These are phyloP conservation scores for Laticauda laticaudata DNA, from an alignment of 2,113 vertebrate species.

Conservation along the genomic window DNA sequence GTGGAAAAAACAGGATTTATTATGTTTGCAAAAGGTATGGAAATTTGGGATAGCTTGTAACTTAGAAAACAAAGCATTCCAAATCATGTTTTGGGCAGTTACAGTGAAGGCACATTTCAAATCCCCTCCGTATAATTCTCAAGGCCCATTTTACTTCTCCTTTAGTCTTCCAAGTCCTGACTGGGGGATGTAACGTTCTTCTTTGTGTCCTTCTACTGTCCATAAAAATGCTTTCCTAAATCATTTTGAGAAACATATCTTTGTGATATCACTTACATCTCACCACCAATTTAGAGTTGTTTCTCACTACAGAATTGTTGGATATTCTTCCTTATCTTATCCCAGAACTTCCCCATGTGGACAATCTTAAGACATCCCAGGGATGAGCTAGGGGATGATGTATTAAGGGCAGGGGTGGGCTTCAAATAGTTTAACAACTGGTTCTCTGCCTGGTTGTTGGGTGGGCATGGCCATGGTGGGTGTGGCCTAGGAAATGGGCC, in stretches of 20 bases:
- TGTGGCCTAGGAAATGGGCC: too few species aligned
- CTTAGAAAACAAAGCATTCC: background rate
- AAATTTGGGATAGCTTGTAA: background rate
- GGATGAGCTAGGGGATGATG: background rate
- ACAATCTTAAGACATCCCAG: background rate
- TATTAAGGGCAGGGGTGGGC: background rate
- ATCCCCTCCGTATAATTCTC: too few species aligned
- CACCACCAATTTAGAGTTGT: background rate
- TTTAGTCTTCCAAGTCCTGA: background rate
- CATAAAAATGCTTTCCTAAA: background rate
- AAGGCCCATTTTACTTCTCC: background rate
- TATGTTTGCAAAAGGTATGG: background rate
- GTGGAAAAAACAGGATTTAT: background rate
- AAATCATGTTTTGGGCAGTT: background rate
- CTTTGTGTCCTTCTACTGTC: background rate
- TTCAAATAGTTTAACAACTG: too few species aligned
- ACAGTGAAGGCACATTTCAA: too few species aligned
- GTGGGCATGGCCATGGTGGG: too few species aligned
- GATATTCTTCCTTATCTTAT: background rate
- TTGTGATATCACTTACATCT: background rate
- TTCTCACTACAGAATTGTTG: background rate
- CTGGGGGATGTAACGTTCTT: background rate
- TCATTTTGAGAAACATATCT: background rate
- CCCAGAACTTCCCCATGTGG: background rate
- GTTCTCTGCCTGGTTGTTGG: too few species aligned